Evolutionary conservation across 1,140 invertebrate species (phyloP).

Genomic region (Samia ricini): DNA sequence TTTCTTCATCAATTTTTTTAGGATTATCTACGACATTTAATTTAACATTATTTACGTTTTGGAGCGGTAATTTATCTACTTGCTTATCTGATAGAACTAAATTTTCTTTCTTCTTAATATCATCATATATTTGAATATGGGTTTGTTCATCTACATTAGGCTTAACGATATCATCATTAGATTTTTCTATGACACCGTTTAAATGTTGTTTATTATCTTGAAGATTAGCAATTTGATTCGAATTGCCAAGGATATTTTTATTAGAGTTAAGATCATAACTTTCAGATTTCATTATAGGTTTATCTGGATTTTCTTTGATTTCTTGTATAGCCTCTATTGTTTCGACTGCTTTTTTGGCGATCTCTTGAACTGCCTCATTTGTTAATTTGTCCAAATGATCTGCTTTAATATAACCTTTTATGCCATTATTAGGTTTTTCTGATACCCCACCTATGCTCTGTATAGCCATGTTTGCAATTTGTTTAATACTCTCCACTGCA

Average conservation of each 20-base stretch:
- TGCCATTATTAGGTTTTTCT: conserved; percentile 40
- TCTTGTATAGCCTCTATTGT: conserved; percentile 60
- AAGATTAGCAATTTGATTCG: background rate
- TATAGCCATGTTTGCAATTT: conserved; percentile 71
- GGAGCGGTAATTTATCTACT: background rate
- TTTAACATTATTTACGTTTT: background rate
- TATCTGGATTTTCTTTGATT: conserved; percentile 35
- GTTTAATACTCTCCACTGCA: conserved; percentile 73
- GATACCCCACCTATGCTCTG: conserved; percentile 61
- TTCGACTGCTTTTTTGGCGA: conserved; percentile 58
- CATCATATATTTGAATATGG: background rate
- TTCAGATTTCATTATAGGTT: conserved; percentile 7
- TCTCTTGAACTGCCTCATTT: conserved; percentile 56
- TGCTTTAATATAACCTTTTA: conserved; percentile 30
- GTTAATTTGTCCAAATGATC: conserved; percentile 49
- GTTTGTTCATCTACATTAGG: background rate
- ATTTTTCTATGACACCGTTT: background rate
- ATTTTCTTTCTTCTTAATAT: background rate
- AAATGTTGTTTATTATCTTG: background rate
- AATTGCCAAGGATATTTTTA: background rate
- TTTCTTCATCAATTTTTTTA: background rate
- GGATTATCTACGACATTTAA: background rate
- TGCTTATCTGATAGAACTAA: background rate
- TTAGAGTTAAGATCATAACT: background rate
- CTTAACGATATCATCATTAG: conserved; percentile 7